Conservation (phyloP, 2,113 vertebrate species). For the Forbesichthys agassizii region DNA sequence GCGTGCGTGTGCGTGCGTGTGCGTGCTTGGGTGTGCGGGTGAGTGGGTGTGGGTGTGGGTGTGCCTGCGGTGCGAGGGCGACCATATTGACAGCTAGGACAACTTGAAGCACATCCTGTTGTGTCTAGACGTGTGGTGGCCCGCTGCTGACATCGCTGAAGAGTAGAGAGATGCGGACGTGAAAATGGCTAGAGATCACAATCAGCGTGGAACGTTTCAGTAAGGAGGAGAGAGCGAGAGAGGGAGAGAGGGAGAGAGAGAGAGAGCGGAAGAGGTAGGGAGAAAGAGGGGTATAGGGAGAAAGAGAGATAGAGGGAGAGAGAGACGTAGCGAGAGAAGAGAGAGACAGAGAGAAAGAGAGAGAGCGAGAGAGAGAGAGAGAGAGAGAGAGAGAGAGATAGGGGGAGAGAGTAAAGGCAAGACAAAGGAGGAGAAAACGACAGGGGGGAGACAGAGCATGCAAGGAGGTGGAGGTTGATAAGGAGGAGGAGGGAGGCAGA, state of each 20-base stretch:
- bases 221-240: not conserved
- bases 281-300: not conserved
- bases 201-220: slow-evolving; percentile 30
- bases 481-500: slow-evolving; percentile 22
- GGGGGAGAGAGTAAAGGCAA: no score
- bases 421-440: no score
- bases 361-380: no score
- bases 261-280: not conserved
- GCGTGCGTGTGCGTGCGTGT: slow-evolving; percentile 4
- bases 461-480: slow-evolving; percentile 48
- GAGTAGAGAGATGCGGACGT: slow-evolving; percentile 60
- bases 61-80: not conserved
- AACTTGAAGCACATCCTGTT: slow-evolving; percentile 53
- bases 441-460: slow-evolving; percentile 29
- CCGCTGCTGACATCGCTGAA: slow-evolving; percentile 64
- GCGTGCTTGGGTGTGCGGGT: slow-evolving; percentile 13
- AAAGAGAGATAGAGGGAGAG: not conserved
- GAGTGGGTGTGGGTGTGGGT: not conserved
- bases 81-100: slow-evolving; percentile 46
- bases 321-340: not conserved
- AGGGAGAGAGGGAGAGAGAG: not conserved
- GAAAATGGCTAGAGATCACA: slow-evolving; percentile 55
- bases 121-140: slow-evolving; percentile 63
- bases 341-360: not conserved
- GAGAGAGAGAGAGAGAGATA: not conserved